Conservation (phyloP, 2,888 invertebrate genomes). For the Lasioglossum leucozonium region DNA sequence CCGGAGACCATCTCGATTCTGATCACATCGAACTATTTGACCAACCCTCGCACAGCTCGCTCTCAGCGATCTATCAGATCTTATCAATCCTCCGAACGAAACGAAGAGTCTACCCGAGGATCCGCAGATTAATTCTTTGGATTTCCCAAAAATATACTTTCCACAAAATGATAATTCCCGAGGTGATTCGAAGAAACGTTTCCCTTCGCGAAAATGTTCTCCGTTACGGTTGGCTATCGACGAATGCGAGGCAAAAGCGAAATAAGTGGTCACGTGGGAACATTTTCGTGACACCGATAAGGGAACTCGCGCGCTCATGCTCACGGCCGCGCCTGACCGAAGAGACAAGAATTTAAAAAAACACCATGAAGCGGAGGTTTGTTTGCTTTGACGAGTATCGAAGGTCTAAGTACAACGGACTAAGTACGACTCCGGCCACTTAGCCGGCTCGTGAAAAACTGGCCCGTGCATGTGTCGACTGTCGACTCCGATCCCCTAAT, state of each 20-base stretch:
- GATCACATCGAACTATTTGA: neutral
- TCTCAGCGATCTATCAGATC: neutral
- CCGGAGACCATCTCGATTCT: neutral
- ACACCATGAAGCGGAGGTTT: slow-evolving; percentile 71
- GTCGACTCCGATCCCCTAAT: slow-evolving; percentile 58
- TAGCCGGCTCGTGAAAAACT: slow-evolving; percentile 68
- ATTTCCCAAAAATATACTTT: too few relatives aligned
- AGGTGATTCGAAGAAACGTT: too few relatives aligned
- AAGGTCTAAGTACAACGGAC: slow-evolving; percentile 62
- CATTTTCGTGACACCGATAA: slow-evolving; percentile 35
- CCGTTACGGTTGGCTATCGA: too few relatives aligned
- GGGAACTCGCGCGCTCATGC: slow-evolving; percentile 31
- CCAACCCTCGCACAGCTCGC: neutral
- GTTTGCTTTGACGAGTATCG: slow-evolving; percentile 79
- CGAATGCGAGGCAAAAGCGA: slow-evolving; percentile 17
- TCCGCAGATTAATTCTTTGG: too few relatives aligned
- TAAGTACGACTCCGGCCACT: slow-evolving; percentile 61
- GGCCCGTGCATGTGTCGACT: slow-evolving; percentile 67
- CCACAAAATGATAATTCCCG: too few relatives aligned
- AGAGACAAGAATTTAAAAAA: too few relatives aligned
- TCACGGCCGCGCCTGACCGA: slow-evolving; percentile 21
- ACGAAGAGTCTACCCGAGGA: neutral
- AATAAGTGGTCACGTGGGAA: slow-evolving; percentile 67
- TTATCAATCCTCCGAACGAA: neutral
- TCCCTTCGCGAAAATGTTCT: too few relatives aligned